Base-by-base conservation (phyloP, 1,140 invertebrate species). In the Pteromalus puparum region DNA sequence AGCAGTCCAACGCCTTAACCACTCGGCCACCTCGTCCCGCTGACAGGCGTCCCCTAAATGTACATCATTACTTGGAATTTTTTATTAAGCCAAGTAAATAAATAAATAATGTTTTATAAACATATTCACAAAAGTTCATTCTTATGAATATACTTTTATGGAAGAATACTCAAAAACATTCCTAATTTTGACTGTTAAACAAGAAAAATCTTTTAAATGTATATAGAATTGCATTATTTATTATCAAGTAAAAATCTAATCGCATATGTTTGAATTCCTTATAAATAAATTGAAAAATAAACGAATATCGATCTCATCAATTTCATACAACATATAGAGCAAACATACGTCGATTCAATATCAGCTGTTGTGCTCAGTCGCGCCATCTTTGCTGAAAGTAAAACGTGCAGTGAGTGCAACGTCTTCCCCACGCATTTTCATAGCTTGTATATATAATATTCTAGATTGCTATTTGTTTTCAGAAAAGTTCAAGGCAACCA, bases 1-100 rank as follows among this genome's bases (percentile, higher is more conserved):
- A 96, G 96, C 96, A 96, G 96, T 96, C 96, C 96, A 96, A 96
- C 96, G 96, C 96, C 96, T 97, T 96, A 97, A 96, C 96, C 96
- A 96, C 96, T 97, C 96, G 96, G 96, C 96, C 96, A 96, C 96
- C 96, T 96, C 96, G 96, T 96, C 96, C 87, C 87, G 85, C 88
- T 87, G 73, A 7, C 28, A 2, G 3, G 21, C 30, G 13, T 3
- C 4, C 15, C 65, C 70, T 75, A 87, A 89, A 85, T 82, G 34
- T 81, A 12, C 3, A 1, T 87, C 21, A 79, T 85, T 42, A n/a
- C 0, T 0, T 0, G 21, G 21, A 70, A 28, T 48, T 68, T 72
- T 67, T 26, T 74, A 61, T 24, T 3, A 42, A 76, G 13, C 10
- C 21, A 21, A 61, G 5, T 7, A 61, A n/a, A 61, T 21, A 7